Evolutionary conservation across 2,113 vertebrate genomes (phyloP), one percentile per base, ranked within the genome.

Genomic region (Spermophilus dauricus): DNA sequence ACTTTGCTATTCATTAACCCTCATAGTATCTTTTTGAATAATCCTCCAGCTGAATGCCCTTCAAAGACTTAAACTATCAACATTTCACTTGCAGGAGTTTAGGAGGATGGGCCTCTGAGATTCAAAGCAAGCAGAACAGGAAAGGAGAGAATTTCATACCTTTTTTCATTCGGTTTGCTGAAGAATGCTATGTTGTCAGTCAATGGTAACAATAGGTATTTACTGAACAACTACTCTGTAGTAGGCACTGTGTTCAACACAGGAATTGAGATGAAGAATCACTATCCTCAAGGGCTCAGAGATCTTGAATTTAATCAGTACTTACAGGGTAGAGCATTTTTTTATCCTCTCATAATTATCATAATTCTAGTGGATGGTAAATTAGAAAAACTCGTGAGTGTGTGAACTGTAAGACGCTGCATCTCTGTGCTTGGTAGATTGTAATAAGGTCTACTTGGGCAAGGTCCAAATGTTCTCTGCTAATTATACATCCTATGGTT

Each of bases 51-150:
- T 91, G 69, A 94, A 34, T 95, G 72, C 65, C 75, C 95, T 97
- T 98, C 90, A 97, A 97, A 98, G 97, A 70, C 48, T 2, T 95
- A 96, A 88, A 96, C 58, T 97, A 61, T 89, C 89, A 97, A 42
- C 65, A 86, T 75, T 95, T 9, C 2, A 10, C 24, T 63, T 81
- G 88, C 82, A 76, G 75, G 83, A 95, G 53, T 98, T 98, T 97
- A 93, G 5, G 80, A 69, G 42, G 48, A 75, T 34, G 77, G 91
- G 83, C 30, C 91, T 94, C 70, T 83, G 90, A 97, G 95, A 94
- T 89, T 96, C 58, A 91, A 80, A 81, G 24, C 51, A 97, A 93
- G 8, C 9, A 61, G 91, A 91, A 94, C 93, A 98, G 87, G 0
- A 94, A 56, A 93, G 90, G 48, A 82, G 83, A 80, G 32, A 91